Evolutionary conservation across 1,140 invertebrate species (phyloP).

Genomic region (Ips typographus): DNA sequence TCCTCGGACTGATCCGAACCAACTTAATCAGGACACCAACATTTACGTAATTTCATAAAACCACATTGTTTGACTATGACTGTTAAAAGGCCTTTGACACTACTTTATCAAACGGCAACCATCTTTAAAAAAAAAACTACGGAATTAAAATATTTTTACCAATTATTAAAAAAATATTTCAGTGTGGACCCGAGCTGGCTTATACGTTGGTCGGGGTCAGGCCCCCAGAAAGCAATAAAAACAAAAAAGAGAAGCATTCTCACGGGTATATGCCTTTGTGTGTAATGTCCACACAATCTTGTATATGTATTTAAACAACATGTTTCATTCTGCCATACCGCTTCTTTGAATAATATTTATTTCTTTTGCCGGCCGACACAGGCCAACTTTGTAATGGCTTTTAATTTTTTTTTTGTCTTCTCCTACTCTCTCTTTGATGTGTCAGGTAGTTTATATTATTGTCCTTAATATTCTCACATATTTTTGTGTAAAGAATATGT

Average conservation of each 20-base stretch:
- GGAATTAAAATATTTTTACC: constrained; percentile 24
- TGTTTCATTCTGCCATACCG: constrained; percentile 40
- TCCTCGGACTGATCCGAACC: too few relatives aligned
- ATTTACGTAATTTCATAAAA: too few relatives aligned
- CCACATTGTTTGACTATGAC: not conserved
- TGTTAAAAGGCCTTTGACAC: constrained; percentile 15
- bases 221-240: constrained; percentile 31
- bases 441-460: too few relatives aligned
- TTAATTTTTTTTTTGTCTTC: constrained; percentile 20
- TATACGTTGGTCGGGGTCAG: constrained; percentile 23
- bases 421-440: too few relatives aligned
- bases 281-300: constrained; percentile 37
- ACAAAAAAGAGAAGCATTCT: constrained; percentile 29
- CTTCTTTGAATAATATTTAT: constrained; percentile 35
- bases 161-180: constrained; percentile 27
- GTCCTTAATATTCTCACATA: too few relatives aligned
- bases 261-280: constrained; percentile 30
- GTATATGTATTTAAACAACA: constrained; percentile 40
- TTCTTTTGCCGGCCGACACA: constrained; percentile 29
- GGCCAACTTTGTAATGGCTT: constrained; percentile 21
- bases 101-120: constrained; percentile 1
- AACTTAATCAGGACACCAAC: too few relatives aligned
- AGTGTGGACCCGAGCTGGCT: constrained; percentile 15
- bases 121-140: constrained; percentile 12
- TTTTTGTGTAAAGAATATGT: too few relatives aligned